Percentiles rank a stretch among this genome's conserved stretches.
These are phyloP conservation scores for Bombus fervidus DNA, from an alignment of 1,140 invertebrate genomes.

Conservation along the genomic window DNA sequence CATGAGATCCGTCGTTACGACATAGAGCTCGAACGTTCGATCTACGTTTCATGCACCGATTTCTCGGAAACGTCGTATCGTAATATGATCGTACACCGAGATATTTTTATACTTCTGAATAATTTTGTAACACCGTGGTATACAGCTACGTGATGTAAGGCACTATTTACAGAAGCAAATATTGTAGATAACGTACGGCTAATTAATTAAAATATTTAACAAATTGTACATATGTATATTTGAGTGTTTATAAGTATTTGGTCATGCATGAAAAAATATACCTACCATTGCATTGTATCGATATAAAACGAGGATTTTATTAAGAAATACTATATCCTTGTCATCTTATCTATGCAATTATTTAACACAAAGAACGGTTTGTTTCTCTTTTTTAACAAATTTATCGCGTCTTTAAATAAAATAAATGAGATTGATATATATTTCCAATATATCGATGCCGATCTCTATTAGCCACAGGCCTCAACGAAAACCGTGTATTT, in stretches of 20 bases:
- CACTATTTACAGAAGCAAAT: neutral
- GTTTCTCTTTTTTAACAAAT: neutral
- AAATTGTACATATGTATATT: neutral
- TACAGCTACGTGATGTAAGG: neutral
- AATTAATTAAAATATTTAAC: neutral
- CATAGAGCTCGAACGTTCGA: constrained; percentile 12
- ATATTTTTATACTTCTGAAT: neutral
- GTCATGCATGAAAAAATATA: neutral
- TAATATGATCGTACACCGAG: neutral
- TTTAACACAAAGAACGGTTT: neutral
- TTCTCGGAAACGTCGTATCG: neutral
- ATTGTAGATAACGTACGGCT: neutral
- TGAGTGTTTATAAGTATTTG: neutral
- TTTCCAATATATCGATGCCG: neutral
- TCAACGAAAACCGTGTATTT: neutral
- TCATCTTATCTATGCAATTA: no score
- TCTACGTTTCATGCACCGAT: neutral
- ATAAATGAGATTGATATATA: neutral
- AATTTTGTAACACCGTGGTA: neutral
- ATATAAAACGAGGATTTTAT: neutral
- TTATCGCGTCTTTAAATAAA: neutral
- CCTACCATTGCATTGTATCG: no score
- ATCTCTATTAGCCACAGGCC: neutral
- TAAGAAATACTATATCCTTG: neutral
- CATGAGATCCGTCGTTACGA: constrained; percentile 15